These are phyloP conservation scores for Zele albiditarsus DNA, from an alignment of 2,888 invertebrate species.

Conservation along the genomic window DNA sequence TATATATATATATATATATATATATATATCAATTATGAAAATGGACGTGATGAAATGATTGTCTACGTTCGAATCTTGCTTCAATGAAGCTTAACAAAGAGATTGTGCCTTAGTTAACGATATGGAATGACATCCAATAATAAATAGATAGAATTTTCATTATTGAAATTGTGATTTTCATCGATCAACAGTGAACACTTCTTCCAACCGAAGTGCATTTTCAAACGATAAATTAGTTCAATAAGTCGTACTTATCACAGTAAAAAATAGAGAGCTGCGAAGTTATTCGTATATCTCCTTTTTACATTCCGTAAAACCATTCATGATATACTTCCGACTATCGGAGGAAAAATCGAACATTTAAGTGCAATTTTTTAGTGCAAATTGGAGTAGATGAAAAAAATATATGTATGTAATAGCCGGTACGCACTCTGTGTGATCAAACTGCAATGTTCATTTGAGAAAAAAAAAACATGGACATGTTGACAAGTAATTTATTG, in stretches of 20 bases:
- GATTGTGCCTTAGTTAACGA: constrained; percentile 36
- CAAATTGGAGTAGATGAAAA: constrained; percentile 16
- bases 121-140: constrained; percentile 20
- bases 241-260: constrained; percentile 5
- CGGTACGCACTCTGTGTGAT: constrained; percentile 21
- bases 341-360: constrained; percentile 41
- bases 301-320: constrained; percentile 32
- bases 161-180: constrained; percentile 10
- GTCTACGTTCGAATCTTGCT: neutral
- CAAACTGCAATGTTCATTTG: constrained; percentile 4
- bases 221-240: neutral
- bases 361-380: constrained; percentile 44
- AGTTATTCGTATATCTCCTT: neutral
- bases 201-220: neutral
- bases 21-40: neutral
- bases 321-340: constrained; percentile 27
- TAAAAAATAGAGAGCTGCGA: neutral
- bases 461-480: constrained; percentile 20
- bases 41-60: constrained; percentile 3
- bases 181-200: constrained; percentile 4
- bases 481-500: constrained; percentile 23
- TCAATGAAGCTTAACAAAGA: neutral
- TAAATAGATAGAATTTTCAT: constrained; percentile 5
- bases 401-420: neutral
- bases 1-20: neutral